phyloP scores from a whole-genome alignment of 2,113 vertebrate species.

The Nesogale talazaci region DNA sequence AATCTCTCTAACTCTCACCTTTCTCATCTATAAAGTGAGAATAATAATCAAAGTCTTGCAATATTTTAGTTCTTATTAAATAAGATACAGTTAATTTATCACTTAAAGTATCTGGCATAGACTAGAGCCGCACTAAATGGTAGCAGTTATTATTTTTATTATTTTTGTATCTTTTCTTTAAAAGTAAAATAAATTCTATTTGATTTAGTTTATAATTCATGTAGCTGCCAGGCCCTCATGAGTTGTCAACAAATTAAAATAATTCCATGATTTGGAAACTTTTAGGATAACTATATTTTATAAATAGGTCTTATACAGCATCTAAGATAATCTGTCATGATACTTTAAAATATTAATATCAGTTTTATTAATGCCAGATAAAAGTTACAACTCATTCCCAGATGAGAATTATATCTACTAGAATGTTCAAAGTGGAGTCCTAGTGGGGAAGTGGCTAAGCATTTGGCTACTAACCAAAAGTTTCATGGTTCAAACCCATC shows the following conservation, averaged over 20 bases:
- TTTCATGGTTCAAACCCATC: background rate
- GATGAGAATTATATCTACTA: background rate
- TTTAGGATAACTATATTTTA: conserved; percentile 34
- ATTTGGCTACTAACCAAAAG: background rate
- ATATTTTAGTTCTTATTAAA: too few relatives aligned
- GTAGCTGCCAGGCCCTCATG: background rate
- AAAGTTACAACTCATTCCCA: background rate
- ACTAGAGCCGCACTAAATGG: background rate
- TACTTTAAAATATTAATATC: background rate
- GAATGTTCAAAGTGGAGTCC: background rate
- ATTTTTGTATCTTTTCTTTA: background rate
- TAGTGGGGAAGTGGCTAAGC: background rate
- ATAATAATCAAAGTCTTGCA: too few relatives aligned
- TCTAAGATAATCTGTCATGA: background rate
- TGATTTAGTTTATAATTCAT: conserved; percentile 24
- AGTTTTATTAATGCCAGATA: background rate
- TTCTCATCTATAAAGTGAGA: too few relatives aligned
- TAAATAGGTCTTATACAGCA: background rate
- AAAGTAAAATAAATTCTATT: conserved; percentile 36
- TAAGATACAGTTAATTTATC: background rate
- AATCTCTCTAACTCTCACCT: too few relatives aligned
- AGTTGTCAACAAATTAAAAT: conserved; percentile 27
- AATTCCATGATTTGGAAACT: background rate
- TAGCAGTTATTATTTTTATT: background rate
- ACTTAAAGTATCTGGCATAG: background rate